Evolutionary conservation across 2,113 vertebrate species (phyloP), one percentile per base, ranked within the genome.

Genomic region (Coracopsis vasa): DNA sequence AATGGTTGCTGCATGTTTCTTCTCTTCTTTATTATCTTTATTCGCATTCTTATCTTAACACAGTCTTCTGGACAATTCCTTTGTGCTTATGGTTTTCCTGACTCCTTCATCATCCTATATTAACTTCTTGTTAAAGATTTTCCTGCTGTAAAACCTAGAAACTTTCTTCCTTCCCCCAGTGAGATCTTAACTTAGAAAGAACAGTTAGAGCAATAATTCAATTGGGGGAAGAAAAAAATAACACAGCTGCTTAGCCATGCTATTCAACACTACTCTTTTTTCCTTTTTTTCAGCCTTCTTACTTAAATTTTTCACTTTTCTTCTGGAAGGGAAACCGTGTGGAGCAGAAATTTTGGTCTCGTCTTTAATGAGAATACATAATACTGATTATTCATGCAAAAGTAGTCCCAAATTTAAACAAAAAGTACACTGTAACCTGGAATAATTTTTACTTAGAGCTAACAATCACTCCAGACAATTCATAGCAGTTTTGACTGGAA

Each of bases 181-280:
- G 88, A 92, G 81, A 75, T 88, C 88, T 92, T 92, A 95, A 78
- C 93, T 94, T 90, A 93, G 92, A 90, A 95, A 93, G 90, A 93
- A 92, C 86, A 93, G 87, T 95, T 88, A 85, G 80, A 96, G 78
- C 62, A 86, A 92, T 87, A 94, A 96, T 91, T 92, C 73, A 93
- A 42, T 64, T 88, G 89, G 48, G 56, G 50, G 19, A 91, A 94
- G 44, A 87, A 95, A 92, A 90, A 94, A 88, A 88, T 51, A 70
- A 84, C 60, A 79, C 56, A 88, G 80, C 51, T 75, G n/a, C 80
- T 74, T 65, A 95, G 35, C 51, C 72, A 25, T 28, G 42, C 44
- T 91, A 91, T 84, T 94, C 83, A 87, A 66, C 20, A 61, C 23
- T 44, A 25, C 13, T 39, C 16, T 60, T 61, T 45, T 60, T 20